These are phyloP conservation scores for Meandrusa payeni DNA, from an alignment of 2,888 invertebrate species.

Conservation along the genomic window DNA sequence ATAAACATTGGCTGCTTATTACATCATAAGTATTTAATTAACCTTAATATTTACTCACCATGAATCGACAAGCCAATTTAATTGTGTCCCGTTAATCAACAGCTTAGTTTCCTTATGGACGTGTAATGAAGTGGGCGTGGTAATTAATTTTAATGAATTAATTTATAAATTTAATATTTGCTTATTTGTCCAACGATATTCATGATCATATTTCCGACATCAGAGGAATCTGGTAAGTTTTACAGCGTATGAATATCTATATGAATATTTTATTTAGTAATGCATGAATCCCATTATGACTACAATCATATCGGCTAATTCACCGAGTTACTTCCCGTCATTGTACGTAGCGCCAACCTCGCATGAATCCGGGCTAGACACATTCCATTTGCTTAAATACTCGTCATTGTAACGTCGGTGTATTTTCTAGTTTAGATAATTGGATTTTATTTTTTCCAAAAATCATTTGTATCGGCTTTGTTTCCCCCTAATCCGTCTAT, in stretches of 20 bases:
- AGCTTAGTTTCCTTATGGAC: conserved; percentile 44
- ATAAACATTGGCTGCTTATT: conserved; percentile 38
- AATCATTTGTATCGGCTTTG: background rate
- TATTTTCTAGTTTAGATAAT: conserved; percentile 11
- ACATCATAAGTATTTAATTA: conserved; percentile 56
- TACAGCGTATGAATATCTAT: conserved; percentile 1
- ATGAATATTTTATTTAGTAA: conserved; percentile 8
- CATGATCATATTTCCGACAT: conserved; percentile 2
- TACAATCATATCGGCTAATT: conserved; percentile 8
- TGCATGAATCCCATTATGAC: conserved; percentile 15
- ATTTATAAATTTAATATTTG: conserved; percentile 13
- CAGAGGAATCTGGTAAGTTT: conserved; percentile 21
- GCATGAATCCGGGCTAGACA: conserved; percentile 13
- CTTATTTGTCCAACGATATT: conserved; percentile 12
- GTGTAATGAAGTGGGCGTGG: conserved; percentile 30
- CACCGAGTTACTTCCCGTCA: conserved; percentile 3
- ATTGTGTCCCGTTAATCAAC: conserved; percentile 34
- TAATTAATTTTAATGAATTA: conserved; percentile 5
- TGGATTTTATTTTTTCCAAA: background rate
- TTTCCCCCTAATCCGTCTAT: conserved; percentile 5
- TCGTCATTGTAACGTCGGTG: conserved; percentile 11
- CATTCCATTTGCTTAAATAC: conserved; percentile 17
- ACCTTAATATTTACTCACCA: conserved; percentile 47
- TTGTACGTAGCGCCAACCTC: conserved; percentile 1
- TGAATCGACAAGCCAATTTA: conserved; percentile 43